Percentiles rank a stretch among this genome's conserved stretches.
Conservation (phyloP, 2,113 vertebrate genomes). For the Toxotes jaculatrix region DNA sequence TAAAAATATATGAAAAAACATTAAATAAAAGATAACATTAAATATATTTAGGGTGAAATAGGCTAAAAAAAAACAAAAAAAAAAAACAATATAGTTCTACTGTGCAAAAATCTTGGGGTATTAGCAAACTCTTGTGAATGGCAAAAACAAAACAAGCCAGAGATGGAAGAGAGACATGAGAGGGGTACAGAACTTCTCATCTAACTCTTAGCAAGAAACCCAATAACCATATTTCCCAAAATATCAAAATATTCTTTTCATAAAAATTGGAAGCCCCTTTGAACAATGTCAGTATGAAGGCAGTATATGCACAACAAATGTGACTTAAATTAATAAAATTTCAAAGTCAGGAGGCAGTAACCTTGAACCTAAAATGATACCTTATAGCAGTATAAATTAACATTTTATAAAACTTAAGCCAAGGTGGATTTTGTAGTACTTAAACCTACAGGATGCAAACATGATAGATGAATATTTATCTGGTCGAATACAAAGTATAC, state of each 20-base stretch:
- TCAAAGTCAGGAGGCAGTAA: not conserved
- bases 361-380: not conserved
- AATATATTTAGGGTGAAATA: conserved; percentile 6
- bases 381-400: not conserved
- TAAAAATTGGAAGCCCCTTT: not conserved
- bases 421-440: not conserved
- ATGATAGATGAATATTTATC: not conserved
- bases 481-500: not conserved
- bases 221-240: not conserved
- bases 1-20: not conserved
- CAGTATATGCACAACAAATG: too few species aligned
- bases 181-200: not conserved
- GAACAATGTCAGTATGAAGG: not conserved
- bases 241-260: not conserved
- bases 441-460: not conserved
- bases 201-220: not conserved
- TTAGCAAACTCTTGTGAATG: not conserved
- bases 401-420: not conserved
- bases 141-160: not conserved
- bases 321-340: not conserved
- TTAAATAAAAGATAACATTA: not conserved
- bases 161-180: not conserved
- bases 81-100: not conserved
- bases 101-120: not conserved
- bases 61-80: conserved; percentile 21